Evolutionary conservation across 1,140 invertebrate species (phyloP).

Genomic region (Drosophila albomicans): DNA sequence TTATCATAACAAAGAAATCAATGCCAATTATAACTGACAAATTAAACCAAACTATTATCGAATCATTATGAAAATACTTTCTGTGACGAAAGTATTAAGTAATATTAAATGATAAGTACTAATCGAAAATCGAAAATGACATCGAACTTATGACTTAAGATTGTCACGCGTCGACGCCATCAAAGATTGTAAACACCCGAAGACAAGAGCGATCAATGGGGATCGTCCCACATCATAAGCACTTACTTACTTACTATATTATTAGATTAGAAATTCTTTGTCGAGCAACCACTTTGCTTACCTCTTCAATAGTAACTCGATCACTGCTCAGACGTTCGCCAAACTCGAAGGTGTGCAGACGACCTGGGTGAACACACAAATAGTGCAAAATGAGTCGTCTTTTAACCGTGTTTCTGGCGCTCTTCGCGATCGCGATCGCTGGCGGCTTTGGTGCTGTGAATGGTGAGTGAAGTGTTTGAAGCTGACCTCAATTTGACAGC

Average conservation of each 20-base stretch:
- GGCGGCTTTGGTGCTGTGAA: constrained; percentile 43
- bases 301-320: constrained; percentile 18
- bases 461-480: constrained; percentile 59
- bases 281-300: constrained; percentile 23
- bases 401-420: constrained; percentile 36
- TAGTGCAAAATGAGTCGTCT: constrained; percentile 60
- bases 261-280: constrained; percentile 65
- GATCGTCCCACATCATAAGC: constrained; percentile 16
- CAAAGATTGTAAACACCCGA: constrained; percentile 24
- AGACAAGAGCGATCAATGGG: constrained; percentile 29
- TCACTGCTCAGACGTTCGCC: constrained; percentile 58
- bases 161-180: constrained; percentile 38
- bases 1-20: too few species aligned
- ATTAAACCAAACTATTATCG: too few species aligned
- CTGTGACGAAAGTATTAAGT: not conserved
- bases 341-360: constrained; percentile 56
- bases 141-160: constrained; percentile 35
- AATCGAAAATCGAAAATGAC: constrained; percentile 22
- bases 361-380: constrained; percentile 27
- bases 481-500: constrained; percentile 37
- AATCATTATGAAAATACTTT: not conserved
- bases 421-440: constrained; percentile 48
- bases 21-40: too few species aligned
- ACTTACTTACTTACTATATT: not conserved
- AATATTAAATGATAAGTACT: constrained; percentile 7